Evolutionary conservation across 2,888 invertebrate genomes (phyloP).

Genomic region (Byasa hedistus): DNA sequence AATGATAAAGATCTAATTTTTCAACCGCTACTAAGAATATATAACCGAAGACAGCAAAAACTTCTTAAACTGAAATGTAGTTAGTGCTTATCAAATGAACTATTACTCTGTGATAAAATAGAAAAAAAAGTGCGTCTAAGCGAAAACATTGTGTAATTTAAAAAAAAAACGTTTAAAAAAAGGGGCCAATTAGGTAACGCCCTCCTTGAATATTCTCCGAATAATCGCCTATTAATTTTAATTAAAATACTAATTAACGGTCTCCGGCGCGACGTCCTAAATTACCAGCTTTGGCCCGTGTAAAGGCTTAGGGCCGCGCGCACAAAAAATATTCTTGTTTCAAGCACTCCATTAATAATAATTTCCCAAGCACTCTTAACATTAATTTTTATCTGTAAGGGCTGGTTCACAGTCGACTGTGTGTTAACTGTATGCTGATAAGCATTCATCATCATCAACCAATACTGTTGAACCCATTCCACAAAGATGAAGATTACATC

Average conservation of each 20-base stretch:
- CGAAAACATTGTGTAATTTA: not conserved
- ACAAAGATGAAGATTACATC: too few species aligned
- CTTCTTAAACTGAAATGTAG: too few species aligned
- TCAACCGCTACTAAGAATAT: too few species aligned
- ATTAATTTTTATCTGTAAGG: constrained; percentile 29
- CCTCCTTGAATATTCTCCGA: constrained; percentile 53
- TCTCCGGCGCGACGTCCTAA: constrained; percentile 58
- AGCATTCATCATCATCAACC: constrained; percentile 1
- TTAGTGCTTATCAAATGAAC: too few species aligned
- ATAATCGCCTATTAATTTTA: constrained; percentile 73
- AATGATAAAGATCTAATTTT: too few species aligned
- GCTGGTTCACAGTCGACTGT: not conserved
- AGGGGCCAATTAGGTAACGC: constrained; percentile 22
- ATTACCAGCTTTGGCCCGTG: constrained; percentile 57
- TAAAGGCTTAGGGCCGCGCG: constrained; percentile 57
- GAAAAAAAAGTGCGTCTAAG: too few species aligned
- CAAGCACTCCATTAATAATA: constrained; percentile 65
- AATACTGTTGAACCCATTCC: not conserved
- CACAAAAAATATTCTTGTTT: constrained; percentile 59
- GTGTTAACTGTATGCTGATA: not conserved
- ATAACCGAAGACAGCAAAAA: too few species aligned
- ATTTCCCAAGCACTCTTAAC: constrained; percentile 45
- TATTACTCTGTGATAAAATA: too few species aligned
- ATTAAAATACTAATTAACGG: constrained; percentile 72
- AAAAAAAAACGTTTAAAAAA: constrained; percentile 37